Evolutionary conservation across 2,113 vertebrate genomes (phyloP).

Genomic region (Chaetodon auriga): DNA sequence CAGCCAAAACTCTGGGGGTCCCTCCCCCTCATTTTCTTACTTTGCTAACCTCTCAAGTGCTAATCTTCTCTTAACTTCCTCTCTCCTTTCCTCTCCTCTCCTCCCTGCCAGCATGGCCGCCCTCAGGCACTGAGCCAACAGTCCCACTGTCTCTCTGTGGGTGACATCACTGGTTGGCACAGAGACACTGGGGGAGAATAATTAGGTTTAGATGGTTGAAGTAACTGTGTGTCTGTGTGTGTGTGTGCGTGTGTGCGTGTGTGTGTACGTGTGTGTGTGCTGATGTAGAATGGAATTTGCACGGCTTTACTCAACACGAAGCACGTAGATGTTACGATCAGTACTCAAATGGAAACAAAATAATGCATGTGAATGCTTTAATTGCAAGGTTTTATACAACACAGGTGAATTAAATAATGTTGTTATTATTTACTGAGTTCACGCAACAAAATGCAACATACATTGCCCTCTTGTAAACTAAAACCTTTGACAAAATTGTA

Average conservation of each 20-base stretch:
- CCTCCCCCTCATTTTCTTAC: conserved; percentile 42
- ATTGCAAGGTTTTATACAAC: conserved; percentile 11
- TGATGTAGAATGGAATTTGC: conserved; percentile 72
- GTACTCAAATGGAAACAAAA: conserved; percentile 35
- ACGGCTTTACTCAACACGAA: conserved; percentile 61
- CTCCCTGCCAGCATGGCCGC: conserved; percentile 45
- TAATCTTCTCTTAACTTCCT: conserved; percentile 54
- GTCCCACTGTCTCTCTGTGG: conserved; percentile 72
- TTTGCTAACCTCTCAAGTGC: conserved; percentile 54
- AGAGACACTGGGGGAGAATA: conserved; percentile 74
- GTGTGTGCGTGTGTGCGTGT: conserved; percentile 46
- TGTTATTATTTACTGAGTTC: background rate
- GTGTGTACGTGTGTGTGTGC: conserved; percentile 43
- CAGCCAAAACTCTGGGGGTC: conserved; percentile 65
- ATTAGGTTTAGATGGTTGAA: conserved; percentile 82
- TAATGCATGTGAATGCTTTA: background rate
- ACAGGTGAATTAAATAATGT: background rate
- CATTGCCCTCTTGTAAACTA: background rate
- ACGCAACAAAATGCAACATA: background rate
- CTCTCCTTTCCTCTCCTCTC: conserved; percentile 23
- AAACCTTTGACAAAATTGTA: conserved; percentile 8
- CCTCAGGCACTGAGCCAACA: conserved; percentile 74
- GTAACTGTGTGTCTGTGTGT: conserved; percentile 52
- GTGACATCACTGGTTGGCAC: conserved; percentile 86
- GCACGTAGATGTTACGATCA: conserved; percentile 65